Base-by-base conservation (phyloP, 2,888 invertebrate species). In the Rhamphomyia laevipes region DNA sequence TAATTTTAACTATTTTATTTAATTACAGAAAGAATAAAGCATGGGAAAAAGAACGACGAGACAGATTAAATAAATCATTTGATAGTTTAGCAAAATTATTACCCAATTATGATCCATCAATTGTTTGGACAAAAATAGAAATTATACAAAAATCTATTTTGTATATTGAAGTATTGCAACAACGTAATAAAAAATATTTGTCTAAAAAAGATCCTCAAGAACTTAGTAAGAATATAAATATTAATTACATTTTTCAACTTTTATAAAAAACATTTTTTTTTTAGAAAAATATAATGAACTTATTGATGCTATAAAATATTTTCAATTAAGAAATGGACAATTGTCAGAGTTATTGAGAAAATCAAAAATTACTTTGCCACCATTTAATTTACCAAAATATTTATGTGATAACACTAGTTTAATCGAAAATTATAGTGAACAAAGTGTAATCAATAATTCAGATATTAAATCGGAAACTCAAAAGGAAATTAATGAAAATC, bases 11-110 rank as follows among this genome's bases (percentile, higher is more conserved):
- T 4, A 21, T 21, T 21, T 6, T 7, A 27, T 35, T 35, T 41
- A 16, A 17, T 46, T 50, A n/a, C 31, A 58, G 57, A 31, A 59
- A 58, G 51, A 59, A 59, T 55, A 74, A 74, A 64, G 72, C 74
- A 68, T 78, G 78, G 78, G 78, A 78, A 69, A 73, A 76, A 65
- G 74, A 77, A 59, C 67, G 79, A 62, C 67, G 79, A 59, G 73
- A 74, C 55, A 73, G 77, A 56, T 67, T 78, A 57, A 77, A 77
- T 54, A 58, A 58, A 41, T 59, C 61, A 15, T 69, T 69, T 55
- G 59, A 60, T 43, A 60, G 65, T 46, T 56, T 70, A 46, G 61
- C 60, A 27, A 61, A 59, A 48, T 56, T 67, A 16, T 54, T 70
- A 17, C 68, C 68, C n/a, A 59, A 62, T 47, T 63, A 65, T 53